phyloP scores from a whole-genome alignment of 2,888 invertebrate species.

The Drosophila anceps region DNA sequence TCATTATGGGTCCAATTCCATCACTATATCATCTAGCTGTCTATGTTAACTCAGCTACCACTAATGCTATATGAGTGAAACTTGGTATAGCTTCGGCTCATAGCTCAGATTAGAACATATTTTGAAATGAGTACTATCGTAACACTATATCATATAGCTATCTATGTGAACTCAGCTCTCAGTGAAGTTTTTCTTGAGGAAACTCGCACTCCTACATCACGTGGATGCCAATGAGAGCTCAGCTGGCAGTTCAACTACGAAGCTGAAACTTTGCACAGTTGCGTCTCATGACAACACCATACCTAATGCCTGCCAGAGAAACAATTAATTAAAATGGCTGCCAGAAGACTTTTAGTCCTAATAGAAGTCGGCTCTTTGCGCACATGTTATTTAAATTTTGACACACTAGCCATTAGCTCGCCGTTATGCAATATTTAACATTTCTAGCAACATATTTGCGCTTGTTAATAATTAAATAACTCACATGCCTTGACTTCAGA shows the following conservation, averaged over 20 bases:
- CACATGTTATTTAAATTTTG: slow-evolving; percentile 1
- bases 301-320: neutral
- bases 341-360: neutral
- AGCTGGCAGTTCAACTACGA: neutral
- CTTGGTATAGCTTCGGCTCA: too few relatives aligned
- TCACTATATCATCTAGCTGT: neutral
- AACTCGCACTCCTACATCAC: neutral
- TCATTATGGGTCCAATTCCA: too few relatives aligned
- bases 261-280: neutral
- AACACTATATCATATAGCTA: too few relatives aligned
- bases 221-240: too few relatives aligned
- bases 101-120: too few relatives aligned
- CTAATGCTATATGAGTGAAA: too few relatives aligned
- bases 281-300: neutral
- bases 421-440: neutral
- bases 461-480: slow-evolving; percentile 21
- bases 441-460: neutral
- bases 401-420: slow-evolving; percentile 1
- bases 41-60: neutral
- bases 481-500: neutral
- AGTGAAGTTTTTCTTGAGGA: neutral
- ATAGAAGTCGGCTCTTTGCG: neutral
- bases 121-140: too few relatives aligned
- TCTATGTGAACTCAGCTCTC: too few relatives aligned
- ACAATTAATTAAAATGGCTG: neutral